Base-by-base conservation (phyloP, 2,113 vertebrate genomes). In the Nyctereutes procyonoides region DNA sequence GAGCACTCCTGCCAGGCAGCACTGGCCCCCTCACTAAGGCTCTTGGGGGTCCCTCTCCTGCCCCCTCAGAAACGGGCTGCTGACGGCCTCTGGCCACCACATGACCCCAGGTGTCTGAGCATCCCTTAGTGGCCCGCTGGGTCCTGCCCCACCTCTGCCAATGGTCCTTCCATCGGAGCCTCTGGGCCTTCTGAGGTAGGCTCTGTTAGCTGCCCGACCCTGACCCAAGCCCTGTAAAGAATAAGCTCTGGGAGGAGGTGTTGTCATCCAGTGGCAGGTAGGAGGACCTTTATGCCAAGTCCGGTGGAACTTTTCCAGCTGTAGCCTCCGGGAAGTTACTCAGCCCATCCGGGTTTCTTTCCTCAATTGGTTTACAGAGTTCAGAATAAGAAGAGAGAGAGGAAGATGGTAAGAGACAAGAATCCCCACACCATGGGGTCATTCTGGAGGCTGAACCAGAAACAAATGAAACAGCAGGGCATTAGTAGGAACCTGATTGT, bases 361-460 rank as follows among this genome's bases (percentile, higher is more conserved):
- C 48, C 58, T 84, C 62, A 5, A 2, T 32, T 55, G 51, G 55
- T 94, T 92, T 35, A 56, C 93, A 73, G 63, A n/a, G 24, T 38
- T 80, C 62, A 69, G 91, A 95, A 38, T 38, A 76, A 80, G 82
- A 65, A 8, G 12, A 76, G 53, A 51, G 35, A 56, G 10, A 56
- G 62, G 32, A 88, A 67, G 38, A 69, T 35, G 62, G 14, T 58
- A n/a, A 67, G 82, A 85, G 93, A 55, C 38, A 63, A 93, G 81
- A 82, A 30, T 32, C 35, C 14, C 71, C 73, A 30, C 17, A 13
- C 32, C 0, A 7, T 22, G n/a, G 56, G 56, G 81, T 93, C 60
- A 1, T 77, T 65, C 15, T 0, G 35, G 88, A 90, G 69, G 48
- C 10, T 62, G 79, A 56, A 30, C 1, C 35, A 90, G 82, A 93